phyloP scores from a whole-genome alignment of 2,888 invertebrate species.

The Latheticus oryzae region DNA sequence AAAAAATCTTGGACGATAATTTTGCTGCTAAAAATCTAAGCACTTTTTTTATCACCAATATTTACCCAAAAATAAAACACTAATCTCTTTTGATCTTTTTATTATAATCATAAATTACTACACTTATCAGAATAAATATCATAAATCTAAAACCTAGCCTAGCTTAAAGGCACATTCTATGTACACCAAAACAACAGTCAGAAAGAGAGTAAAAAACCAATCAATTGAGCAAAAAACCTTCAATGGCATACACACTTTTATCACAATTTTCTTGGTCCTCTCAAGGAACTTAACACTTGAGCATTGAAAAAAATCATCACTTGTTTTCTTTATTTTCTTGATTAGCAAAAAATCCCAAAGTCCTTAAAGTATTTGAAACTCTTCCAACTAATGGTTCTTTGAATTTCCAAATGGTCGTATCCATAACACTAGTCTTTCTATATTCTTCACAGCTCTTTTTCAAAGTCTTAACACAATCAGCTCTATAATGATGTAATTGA shows the following conservation, averaged over 20 bases:
- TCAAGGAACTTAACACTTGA: conserved; percentile 36
- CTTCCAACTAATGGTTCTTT: conserved; percentile 79
- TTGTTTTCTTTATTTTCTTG: conserved; percentile 32
- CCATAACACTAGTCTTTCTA: conserved; percentile 83
- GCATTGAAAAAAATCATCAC: conserved; percentile 35
- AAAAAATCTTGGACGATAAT: too few species aligned
- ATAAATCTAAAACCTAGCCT: too few species aligned
- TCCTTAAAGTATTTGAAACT: conserved; percentile 77
- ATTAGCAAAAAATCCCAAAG: conserved; percentile 75
- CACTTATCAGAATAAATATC: too few species aligned
- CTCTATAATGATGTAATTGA: conserved; percentile 93
- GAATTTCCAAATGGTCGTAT: conserved; percentile 90
- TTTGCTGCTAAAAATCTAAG: too few species aligned
- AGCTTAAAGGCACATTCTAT: too few species aligned
- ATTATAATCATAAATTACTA: too few species aligned
- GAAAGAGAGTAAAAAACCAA: too few species aligned
- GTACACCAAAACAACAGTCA: too few species aligned
- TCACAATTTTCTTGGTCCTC: conserved; percentile 38
- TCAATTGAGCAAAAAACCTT: conserved; percentile 32
- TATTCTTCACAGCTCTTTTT: conserved; percentile 87
- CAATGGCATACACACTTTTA: conserved; percentile 33
- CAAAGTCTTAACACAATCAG: conserved; percentile 89
- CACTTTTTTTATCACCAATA: too few species aligned
- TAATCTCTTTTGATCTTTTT: too few species aligned
- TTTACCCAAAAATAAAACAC: too few species aligned